phyloP scores from a whole-genome alignment of 1,140 invertebrate species.

The Drosophila takahashii region DNA sequence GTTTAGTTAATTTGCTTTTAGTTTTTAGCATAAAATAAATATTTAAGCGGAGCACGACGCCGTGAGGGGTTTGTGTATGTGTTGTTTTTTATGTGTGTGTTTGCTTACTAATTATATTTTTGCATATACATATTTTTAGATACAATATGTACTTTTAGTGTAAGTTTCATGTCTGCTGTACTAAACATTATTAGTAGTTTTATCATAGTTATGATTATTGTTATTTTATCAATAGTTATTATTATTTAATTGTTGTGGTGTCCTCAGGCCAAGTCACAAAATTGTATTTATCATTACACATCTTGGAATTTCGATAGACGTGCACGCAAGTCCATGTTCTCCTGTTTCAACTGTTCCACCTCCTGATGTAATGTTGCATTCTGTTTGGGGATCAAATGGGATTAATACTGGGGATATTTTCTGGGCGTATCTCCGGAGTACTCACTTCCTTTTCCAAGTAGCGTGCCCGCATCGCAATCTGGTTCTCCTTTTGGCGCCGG shows the following conservation, averaged over 20 bases:
- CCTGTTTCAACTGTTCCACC: slow-evolving; percentile 94
- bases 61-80: slow-evolving; percentile 43
- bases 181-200: slow-evolving; percentile 70
- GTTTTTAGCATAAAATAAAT: slow-evolving; percentile 75
- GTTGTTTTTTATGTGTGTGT: slow-evolving; percentile 43
- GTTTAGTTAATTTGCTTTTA: slow-evolving; percentile 65
- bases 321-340: slow-evolving; percentile 94
- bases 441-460: slow-evolving; percentile 97
- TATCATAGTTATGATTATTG: slow-evolving; percentile 60
- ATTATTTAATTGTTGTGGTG: slow-evolving; percentile 80
- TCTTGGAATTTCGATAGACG: slow-evolving; percentile 94
- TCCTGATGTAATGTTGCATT: slow-evolving; percentile 94
- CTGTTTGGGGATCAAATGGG: slow-evolving; percentile 84
- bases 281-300: slow-evolving; percentile 87
- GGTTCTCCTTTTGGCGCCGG: slow-evolving; percentile 98
- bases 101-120: slow-evolving; percentile 47
- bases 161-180: slow-evolving; percentile 71
- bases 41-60: slow-evolving; percentile 59
- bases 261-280: slow-evolving; percentile 71
- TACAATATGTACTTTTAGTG: slow-evolving; percentile 38
- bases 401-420: neutral
- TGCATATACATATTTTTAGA: slow-evolving; percentile 39
- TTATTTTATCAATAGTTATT: slow-evolving; percentile 61
- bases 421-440: neutral
- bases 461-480: slow-evolving; percentile 96